Evolutionary conservation across 2,888 invertebrate species (phyloP).

Genomic region (Torymus tubicola): DNA sequence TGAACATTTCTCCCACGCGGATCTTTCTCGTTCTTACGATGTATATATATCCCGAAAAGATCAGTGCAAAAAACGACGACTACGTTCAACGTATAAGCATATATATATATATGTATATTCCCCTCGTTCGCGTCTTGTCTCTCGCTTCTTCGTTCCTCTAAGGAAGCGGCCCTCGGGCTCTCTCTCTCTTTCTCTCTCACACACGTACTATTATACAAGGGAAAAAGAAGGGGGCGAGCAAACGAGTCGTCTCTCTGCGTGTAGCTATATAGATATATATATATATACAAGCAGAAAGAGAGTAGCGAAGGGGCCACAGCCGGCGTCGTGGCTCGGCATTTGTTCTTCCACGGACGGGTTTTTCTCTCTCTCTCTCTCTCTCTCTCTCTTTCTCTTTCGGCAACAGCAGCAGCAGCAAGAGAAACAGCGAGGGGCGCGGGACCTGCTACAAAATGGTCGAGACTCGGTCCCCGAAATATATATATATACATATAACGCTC

Average conservation of each 20-base stretch:
- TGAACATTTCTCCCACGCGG: too few relatives aligned
- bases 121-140: too few relatives aligned
- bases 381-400: too few relatives aligned
- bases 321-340: slow-evolving; percentile 2
- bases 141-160: background rate
- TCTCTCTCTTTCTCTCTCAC: slow-evolving; percentile 3
- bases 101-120: too few relatives aligned
- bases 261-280: background rate
- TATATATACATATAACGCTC: too few relatives aligned
- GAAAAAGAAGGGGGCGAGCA: background rate
- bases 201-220: background rate
- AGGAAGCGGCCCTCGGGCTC: slow-evolving; percentile 5
- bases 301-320: slow-evolving; percentile 22
- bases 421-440: slow-evolving; percentile 19
- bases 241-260: background rate
- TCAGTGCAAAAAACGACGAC: too few relatives aligned
- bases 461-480: background rate
- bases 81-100: too few relatives aligned
- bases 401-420: too few relatives aligned
- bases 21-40: too few relatives aligned
- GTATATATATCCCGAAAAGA: too few relatives aligned
- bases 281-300: background rate
- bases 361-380: background rate
- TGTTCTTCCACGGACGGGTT: slow-evolving; percentile 22
- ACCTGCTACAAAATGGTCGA: slow-evolving; percentile 54